Conservation (phyloP, 2,113 vertebrate species). For the Oreocharis arfaki region DNA sequence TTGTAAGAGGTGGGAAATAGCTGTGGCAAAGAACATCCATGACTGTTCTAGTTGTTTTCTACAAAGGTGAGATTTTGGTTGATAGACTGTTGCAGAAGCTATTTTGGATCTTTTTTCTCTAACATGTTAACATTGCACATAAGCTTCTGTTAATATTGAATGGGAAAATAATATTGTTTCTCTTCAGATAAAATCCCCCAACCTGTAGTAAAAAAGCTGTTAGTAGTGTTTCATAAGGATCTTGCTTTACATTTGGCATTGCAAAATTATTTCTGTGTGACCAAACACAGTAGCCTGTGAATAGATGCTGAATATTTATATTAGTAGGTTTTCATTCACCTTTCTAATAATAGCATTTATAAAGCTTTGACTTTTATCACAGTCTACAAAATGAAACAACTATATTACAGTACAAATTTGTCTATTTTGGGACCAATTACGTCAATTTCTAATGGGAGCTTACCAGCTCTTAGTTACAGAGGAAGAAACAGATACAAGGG, state of each 20-base stretch:
- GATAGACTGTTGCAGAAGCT: background rate
- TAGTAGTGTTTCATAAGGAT: background rate
- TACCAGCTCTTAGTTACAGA: background rate
- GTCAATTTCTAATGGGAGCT: background rate
- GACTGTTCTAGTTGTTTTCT: background rate
- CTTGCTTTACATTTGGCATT: background rate
- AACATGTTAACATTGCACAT: background rate
- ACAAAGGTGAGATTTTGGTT: background rate
- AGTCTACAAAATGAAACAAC: background rate
- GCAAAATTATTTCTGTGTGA: background rate
- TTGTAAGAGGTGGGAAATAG: background rate
- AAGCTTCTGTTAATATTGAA: background rate
- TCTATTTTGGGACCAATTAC: background rate
- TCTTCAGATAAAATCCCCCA: background rate
- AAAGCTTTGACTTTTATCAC: background rate
- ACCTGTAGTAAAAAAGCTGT: background rate
- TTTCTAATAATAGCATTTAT: background rate
- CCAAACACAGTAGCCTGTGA: background rate
- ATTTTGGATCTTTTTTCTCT: background rate
- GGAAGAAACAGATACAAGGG: background rate
- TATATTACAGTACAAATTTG: background rate
- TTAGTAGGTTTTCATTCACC: background rate
- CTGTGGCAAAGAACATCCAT: background rate
- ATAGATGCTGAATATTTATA: background rate
- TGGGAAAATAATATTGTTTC: background rate